Base-by-base conservation (phyloP, 2,797 vertebrate species). In the Sebastes miniatus region DNA sequence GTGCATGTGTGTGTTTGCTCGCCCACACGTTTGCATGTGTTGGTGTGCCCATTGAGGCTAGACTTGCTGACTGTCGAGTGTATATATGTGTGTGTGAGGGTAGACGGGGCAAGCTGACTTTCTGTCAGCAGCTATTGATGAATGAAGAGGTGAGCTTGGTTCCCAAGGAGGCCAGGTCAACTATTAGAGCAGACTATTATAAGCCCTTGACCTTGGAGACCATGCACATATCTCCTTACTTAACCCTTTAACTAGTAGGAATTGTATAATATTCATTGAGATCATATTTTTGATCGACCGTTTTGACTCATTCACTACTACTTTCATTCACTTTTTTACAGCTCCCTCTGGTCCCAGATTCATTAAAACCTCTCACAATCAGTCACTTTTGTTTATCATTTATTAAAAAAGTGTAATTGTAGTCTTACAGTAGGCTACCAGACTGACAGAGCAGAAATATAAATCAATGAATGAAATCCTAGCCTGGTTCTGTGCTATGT, bases 111-210 rank as follows among this genome's bases (percentile, higher is more conserved):
- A 63, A 66, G 81, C 85, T 73, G 86, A 77, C 71, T 83, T 67
- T 81, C 85, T 90, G 90, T 93, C 90, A 91, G 73, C 87, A 91
- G 77, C 89, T 88, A 77, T 76, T 86, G 87, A 91, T 91, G 81
- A 90, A 86, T 91, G 83, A 89, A 83, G 80, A 83, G 75, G 58
- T 83, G 63, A 80, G 65, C 9, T 65, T 68, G 43, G 73, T 76
- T 88, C 68, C 70, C 18, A 70, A 61, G 67, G 57, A 88, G 10
- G 31, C 34, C 25, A 62, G 61, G 32, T 25, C 61, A 62, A 61
- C 59, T 57, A 76, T 80, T 29, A 73, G 73, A 79, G 11, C 36
- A 79, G 54, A 72, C 65, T 74, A 81, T 84, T 79, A 62, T 72
- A 62, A 72, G 52, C 22, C 27, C 50, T 77, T 73, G 72, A 84